Base-by-base conservation (phyloP, 2,888 invertebrate species). In the Myopa tessellatipennis region DNA sequence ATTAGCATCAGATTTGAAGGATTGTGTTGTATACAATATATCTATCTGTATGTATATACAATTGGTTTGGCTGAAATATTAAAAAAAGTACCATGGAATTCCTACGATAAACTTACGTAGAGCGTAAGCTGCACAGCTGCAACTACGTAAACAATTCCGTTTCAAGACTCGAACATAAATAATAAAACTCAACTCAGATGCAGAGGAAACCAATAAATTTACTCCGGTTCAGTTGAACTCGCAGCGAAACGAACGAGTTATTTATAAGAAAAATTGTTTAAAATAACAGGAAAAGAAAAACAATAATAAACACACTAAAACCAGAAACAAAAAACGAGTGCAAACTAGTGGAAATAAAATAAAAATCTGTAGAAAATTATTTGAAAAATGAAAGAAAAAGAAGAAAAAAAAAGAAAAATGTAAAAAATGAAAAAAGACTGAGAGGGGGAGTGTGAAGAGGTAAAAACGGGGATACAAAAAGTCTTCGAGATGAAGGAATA, bases 151-250 rank as follows among this genome's bases (percentile, higher is more conserved):
- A 72, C 72, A 72, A 40, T 38, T 65, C 4, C 38, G 36, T 40
- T 14, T 45, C 45, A 61, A 61, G 60, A 63, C 26, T 36, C 61
- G 14, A 16, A 16, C 73, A 65, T 65, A 74, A 74, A 73, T 74
- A 65, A 74, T 74, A 65, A 50, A 74, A 50, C 65, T n/a, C 36
- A 52, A 74, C 63, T 74, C 74, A 74, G 58, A 34, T 52, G 34
- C 74, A 65, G 36, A 65, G 26, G 63, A 74, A 74, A 74, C 74
- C 65, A 74, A 74, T 74, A 74, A 74, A 63, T 74, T 65, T 74
- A 36, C 63, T 65, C 26, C 50, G 65, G 36, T 74, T 65, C 65
- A 74, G 4, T 65, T 74, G 34, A 65, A 65, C 36, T 45, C 65
- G 52, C 34, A 70, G 38, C 18, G 38, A 34, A 55, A 65, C 34